These are phyloP conservation scores for Strigamia transsilvanica DNA, from an alignment of 2,888 invertebrate species.

Conservation along the genomic window DNA sequence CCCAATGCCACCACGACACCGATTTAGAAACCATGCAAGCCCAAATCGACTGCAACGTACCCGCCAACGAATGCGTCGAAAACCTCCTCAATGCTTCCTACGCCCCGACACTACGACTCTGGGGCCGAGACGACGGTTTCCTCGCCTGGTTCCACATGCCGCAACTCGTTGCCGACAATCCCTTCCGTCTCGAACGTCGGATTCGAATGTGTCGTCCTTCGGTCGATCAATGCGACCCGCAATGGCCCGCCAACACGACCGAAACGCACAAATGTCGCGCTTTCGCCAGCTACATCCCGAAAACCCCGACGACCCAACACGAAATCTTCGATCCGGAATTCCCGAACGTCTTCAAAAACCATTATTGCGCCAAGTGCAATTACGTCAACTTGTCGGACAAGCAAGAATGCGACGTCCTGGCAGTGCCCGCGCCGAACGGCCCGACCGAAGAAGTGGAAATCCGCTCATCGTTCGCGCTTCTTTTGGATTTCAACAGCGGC, in stretches of 20 bases:
- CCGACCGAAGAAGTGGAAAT: not conserved
- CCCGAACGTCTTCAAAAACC: conserved; percentile 64
- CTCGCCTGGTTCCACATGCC: not conserved
- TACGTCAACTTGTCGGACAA: conserved; percentile 40
- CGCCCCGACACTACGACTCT: not conserved
- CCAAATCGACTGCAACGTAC: not conserved
- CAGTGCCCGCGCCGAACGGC: not conserved
- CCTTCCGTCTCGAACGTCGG: not conserved
- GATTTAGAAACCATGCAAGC: conserved; percentile 39
- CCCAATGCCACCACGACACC: conserved; percentile 59
- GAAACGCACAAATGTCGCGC: not conserved
- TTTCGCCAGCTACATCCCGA: not conserved
- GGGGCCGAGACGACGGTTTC: not conserved
- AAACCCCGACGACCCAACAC: not conserved
- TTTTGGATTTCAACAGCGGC: not conserved
- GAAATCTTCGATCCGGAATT: not conserved
- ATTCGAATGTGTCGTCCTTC: not conserved
- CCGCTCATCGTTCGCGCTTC: not conserved
- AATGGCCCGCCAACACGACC: not conserved
- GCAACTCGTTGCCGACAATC: not conserved
- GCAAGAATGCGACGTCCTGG: not conserved
- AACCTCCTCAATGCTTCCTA: not conserved
- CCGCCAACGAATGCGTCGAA: not conserved
- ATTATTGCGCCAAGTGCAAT: conserved; percentile 67
- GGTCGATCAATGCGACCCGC: not conserved